Evolutionary conservation across 2,113 vertebrate genomes (phyloP).

Genomic region (Benitochromis conjunctus): DNA sequence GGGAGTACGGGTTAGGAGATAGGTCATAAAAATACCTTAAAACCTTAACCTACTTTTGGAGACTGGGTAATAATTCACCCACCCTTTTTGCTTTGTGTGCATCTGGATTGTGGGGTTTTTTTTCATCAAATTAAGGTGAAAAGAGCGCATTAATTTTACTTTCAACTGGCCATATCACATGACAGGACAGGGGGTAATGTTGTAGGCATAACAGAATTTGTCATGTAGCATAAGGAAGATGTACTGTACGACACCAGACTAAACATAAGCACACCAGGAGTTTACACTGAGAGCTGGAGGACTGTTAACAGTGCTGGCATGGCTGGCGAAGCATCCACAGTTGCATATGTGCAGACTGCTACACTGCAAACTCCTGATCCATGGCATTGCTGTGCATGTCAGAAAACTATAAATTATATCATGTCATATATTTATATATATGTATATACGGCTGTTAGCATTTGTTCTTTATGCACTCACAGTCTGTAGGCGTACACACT

Average conservation of each 20-base stretch:
- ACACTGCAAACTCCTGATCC: not conserved
- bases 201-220: not conserved
- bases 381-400: conserved; percentile 2
- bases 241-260: conserved; percentile 20
- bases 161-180: not conserved
- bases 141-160: not conserved
- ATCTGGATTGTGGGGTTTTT: not conserved
- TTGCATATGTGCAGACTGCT: not conserved
- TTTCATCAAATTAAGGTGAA: not conserved
- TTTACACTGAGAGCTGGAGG: conserved; percentile 28
- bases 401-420: not conserved
- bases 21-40: conserved; percentile 19
- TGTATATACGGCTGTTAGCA: not conserved
- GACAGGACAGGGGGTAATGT: not conserved
- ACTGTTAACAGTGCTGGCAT: not conserved
- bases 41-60: conserved; percentile 7
- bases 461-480: not conserved
- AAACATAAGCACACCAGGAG: conserved; percentile 40
- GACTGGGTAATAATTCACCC: conserved; percentile 18
- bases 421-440: not conserved
- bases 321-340: not conserved
- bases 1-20: not conserved
- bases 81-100: not conserved
- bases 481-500: not conserved
- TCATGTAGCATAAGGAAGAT: conserved; percentile 2